These are phyloP conservation scores for Strigamia crassipes DNA, from an alignment of 2,888 invertebrate species.

Conservation along the genomic window DNA sequence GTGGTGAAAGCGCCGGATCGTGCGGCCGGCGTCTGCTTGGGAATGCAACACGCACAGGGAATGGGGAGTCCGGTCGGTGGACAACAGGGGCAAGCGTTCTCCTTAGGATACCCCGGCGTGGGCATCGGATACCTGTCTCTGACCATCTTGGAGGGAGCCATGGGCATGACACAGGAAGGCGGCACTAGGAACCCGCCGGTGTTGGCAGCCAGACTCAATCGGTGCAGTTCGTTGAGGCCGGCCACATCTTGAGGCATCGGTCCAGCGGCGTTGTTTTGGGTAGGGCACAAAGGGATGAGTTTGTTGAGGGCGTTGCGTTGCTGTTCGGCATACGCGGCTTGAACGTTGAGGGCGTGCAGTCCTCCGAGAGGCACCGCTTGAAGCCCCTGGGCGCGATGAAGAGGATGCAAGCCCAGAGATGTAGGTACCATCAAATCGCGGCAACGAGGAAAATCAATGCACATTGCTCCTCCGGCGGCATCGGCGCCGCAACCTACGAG, in stretches of 20 bases:
- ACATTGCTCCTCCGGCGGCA: constrained; percentile 18
- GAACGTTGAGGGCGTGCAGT: constrained; percentile 7
- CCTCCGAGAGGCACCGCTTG: constrained; percentile 42
- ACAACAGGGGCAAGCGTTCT: constrained; percentile 46
- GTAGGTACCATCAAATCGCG: constrained; percentile 43
- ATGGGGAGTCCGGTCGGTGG: constrained; percentile 46
- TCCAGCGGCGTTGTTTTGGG: constrained; percentile 27
- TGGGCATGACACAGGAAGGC: constrained; percentile 43
- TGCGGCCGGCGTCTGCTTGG: constrained; percentile 24
- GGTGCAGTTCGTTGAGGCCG: constrained; percentile 35
- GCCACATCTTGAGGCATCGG: constrained; percentile 29
- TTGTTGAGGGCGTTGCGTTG: constrained; percentile 20
- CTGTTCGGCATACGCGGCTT: neutral
- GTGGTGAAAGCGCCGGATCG: constrained; percentile 29
- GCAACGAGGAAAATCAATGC: constrained; percentile 45
- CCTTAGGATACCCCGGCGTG: constrained; percentile 25
- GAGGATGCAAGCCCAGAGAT: constrained; percentile 41
- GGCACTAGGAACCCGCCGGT: constrained; percentile 35
- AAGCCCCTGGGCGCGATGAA: constrained; percentile 37
- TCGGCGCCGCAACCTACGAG: constrained; percentile 28
- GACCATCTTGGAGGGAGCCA: constrained; percentile 25
- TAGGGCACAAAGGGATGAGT: constrained; percentile 43
- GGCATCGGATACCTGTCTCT: neutral
- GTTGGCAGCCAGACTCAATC: constrained; percentile 25
- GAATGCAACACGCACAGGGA: constrained; percentile 48